These are phyloP conservation scores for Centruroides sculpturatus DNA, from an alignment of 1,140 invertebrate species.

Conservation along the genomic window DNA sequence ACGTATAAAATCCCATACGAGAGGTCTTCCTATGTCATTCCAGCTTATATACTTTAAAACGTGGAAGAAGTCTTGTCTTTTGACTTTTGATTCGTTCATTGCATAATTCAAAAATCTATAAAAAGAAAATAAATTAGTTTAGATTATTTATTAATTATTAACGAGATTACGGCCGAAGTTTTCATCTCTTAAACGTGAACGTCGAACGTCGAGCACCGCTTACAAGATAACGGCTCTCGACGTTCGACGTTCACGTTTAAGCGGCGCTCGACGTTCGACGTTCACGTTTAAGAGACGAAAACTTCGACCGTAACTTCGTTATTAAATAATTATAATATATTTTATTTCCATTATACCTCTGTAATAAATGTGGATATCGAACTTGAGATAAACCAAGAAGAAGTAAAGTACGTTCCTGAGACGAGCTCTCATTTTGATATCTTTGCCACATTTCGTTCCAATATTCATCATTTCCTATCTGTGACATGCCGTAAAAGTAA, in stretches of 20 bases:
- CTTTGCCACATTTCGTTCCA: constrained; percentile 61
- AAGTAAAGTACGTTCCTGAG: constrained; percentile 56
- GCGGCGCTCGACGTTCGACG: no score
- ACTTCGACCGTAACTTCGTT: no score
- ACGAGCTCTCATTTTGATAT: constrained; percentile 56
- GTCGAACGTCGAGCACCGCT: no score
- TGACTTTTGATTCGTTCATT: constrained; percentile 54
- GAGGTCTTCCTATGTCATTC: constrained; percentile 52
- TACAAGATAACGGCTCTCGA: no score
- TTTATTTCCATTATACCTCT: constrained; percentile 35
- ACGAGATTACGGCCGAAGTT: no score
- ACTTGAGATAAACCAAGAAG: constrained; percentile 44
- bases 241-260: no score
- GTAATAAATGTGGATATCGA: constrained; percentile 43
- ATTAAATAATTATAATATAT: no score
- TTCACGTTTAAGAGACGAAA: no score
- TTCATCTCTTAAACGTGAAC: no score
- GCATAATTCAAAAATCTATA: constrained; percentile 50
- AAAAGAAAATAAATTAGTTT: no score
- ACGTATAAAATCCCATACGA: constrained; percentile 67
- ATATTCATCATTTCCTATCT: constrained; percentile 38
- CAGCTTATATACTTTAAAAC: constrained; percentile 47
- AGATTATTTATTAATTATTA: no score
- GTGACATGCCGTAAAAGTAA: constrained; percentile 35
- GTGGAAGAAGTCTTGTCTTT: constrained; percentile 66